A percentile compares a stretch with the other conserved stretches of the same genome.
phyloP scores from a whole-genome alignment of 2,888 invertebrate genomes.

The Agrilus mali region DNA sequence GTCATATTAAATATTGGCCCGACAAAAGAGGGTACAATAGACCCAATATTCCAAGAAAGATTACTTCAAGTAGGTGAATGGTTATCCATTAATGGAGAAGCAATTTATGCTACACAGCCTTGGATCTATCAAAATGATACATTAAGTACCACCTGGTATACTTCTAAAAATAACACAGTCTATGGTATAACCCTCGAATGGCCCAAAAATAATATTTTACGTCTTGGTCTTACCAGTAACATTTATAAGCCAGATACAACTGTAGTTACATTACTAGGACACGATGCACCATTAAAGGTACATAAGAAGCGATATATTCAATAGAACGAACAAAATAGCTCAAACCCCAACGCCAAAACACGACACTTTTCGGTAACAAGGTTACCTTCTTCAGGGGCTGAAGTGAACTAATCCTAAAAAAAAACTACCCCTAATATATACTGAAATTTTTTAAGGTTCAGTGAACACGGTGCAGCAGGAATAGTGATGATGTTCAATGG shows the following conservation, averaged over 20 bases:
- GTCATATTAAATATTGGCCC: slow-evolving; percentile 81
- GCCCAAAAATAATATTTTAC: slow-evolving; percentile 45
- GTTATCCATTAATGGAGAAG: slow-evolving; percentile 74
- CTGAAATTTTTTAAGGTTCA: too few relatives aligned
- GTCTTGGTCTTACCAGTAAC: slow-evolving; percentile 33
- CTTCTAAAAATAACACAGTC: too few relatives aligned
- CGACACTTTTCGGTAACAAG: too few relatives aligned
- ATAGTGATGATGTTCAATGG: too few relatives aligned
- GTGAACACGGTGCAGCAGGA: too few relatives aligned
- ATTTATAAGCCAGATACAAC: slow-evolving; percentile 19
- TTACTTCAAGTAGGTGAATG: slow-evolving; percentile 66
- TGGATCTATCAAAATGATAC: slow-evolving; percentile 78
- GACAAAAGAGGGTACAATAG: slow-evolving; percentile 75
- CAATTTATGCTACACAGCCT: slow-evolving; percentile 66
- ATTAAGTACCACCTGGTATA: slow-evolving; percentile 58
- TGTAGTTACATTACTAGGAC: slow-evolving; percentile 39
- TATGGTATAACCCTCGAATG: slow-evolving; percentile 59
- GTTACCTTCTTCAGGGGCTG: too few relatives aligned
- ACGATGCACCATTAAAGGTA: too few relatives aligned
- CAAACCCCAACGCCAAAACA: too few relatives aligned
- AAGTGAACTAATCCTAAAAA: too few relatives aligned
- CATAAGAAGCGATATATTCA: too few relatives aligned
- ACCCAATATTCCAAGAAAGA: slow-evolving; percentile 77
- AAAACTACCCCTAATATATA: too few relatives aligned
- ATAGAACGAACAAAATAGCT: too few relatives aligned